Evolutionary conservation across 2,113 vertebrate species (phyloP), one percentile per base, ranked within the genome.

Genomic region (Plotosus lineatus): DNA sequence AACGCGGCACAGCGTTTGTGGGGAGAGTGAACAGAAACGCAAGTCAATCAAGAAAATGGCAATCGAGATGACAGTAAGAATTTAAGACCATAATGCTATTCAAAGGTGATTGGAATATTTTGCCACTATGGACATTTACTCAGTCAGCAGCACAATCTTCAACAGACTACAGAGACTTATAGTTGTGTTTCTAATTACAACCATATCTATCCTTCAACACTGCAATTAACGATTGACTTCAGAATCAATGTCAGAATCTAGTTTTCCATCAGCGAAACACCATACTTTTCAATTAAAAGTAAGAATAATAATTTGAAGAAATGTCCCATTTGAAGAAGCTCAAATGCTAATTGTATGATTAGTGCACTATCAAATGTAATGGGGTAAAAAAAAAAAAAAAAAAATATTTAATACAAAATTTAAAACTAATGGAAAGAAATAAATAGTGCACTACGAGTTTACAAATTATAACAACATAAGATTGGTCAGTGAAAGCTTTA

Each of bases 371-470:
- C 15, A 77, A 33, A 78, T 11, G n/a, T 42, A 28, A 46, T 61
- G 76, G 80, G 48, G 17, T 17, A 72, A 72, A 51, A 26, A 85
- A 53, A 55, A 48, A 38, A 5, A 46, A 81, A 56, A 77, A 44
- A 85, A 79, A 50, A 81, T 77, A 84, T 60, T 46, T 81, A 61
- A 82, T 84, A 80, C 73, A 83, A 58, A 69, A 44, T 23, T 11
- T 26, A 56, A 75, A 28, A 33, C 36, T 42, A 48, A 65, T 72
- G 44, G 66, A 51, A 58, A 66, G 36, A 68, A 76, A 40, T 50
- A 53, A 56, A 81, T 66, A 76, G 80, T 69, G 60, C 80, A 82
- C 80, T 82, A 82, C 28, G 17, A 56, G 44, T 31, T 79, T 46
- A 56, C n/a, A 58, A 69, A 72, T 33, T 60, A 72, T 46, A 40